These are phyloP conservation scores for Barnardius zonarius DNA, from an alignment of 2,113 vertebrate species.

Conservation along the genomic window DNA sequence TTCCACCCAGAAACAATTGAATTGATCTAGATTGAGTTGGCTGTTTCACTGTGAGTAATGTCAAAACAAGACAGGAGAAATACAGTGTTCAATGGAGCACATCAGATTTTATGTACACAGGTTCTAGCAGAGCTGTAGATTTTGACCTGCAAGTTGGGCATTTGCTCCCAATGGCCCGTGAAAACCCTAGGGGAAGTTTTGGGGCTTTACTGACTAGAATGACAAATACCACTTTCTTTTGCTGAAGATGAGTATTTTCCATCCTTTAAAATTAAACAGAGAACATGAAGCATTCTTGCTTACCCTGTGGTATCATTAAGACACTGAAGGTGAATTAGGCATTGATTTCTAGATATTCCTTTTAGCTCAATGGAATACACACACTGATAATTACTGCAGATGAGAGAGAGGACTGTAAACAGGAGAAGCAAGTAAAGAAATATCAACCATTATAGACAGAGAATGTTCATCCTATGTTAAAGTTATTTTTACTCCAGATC, in stretches of 20 bases:
- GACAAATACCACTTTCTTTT: constrained; percentile 11
- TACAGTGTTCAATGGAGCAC: constrained; percentile 52
- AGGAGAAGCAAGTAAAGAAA: not conserved
- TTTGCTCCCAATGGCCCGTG: constrained; percentile 62
- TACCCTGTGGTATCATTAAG: not conserved
- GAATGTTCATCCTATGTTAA: not conserved
- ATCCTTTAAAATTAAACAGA: not conserved
- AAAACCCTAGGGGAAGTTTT: constrained; percentile 34
- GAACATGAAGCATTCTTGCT: not conserved
- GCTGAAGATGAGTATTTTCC: not conserved
- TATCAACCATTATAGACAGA: not conserved
- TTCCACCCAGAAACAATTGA: not conserved
- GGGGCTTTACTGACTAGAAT: not conserved
- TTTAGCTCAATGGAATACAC: not conserved
- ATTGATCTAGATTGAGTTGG: constrained; percentile 37
- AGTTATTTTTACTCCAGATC: not conserved
- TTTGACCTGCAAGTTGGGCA: constrained; percentile 56
- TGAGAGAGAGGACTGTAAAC: not conserved
- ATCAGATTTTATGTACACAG: constrained; percentile 33
- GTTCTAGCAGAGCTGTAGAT: constrained; percentile 49
- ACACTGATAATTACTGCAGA: not conserved
- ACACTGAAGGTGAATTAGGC: not conserved
- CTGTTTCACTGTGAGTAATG: constrained; percentile 45
- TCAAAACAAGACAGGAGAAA: constrained; percentile 55
- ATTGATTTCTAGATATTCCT: not conserved